Base-by-base conservation (phyloP, 2,888 invertebrate genomes). In the Tipula vernalis region DNA sequence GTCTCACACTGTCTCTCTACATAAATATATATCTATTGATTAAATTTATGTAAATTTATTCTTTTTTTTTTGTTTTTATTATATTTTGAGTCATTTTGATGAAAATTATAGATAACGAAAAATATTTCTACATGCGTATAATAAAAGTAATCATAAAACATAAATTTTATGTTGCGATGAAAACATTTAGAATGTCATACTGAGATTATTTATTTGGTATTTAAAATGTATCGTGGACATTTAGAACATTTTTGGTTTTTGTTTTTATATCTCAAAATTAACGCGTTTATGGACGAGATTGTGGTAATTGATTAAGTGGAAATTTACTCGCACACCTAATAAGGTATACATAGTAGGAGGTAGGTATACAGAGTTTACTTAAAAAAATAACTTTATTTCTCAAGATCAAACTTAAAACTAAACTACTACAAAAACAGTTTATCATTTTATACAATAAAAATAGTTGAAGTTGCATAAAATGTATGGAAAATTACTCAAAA, bases 151-250 rank as follows among this genome's bases (percentile, higher is more conserved):
- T 28, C 71, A 28, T 71, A 71, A 71, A 71, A 71, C 71, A 71
- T 71, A 71, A 71, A 71, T 71, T 71, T 71, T 71, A 71, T 71
- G 71, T 71, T 71, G 71, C 71, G 71, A 71, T 71, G 71, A 71
- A 71, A 71, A 71, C 71, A 71, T 71, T 71, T 71, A 18, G 71
- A 71, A 28, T 71, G 10, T 71, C 71, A 71, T 71, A 71, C 8
- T 28, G 10, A 71, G 10, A 71, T 71, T 71, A 71, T 71, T 71
- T 71, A 71, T 71, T 28, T 71, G 71, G 10, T 71, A 28, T 71
- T 71, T 71, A 71, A 71, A 71, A 71, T 10, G 71, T 28, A 28
- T 8, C 71, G 28, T 28, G 71, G 71, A 8, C 71, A 71, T 71
- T 71, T 71, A 28, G 71, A 71, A 71, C 28, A 28, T 28, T 28